phyloP scores from a whole-genome alignment of 2,113 vertebrate species.

The Arizona elegans region DNA sequence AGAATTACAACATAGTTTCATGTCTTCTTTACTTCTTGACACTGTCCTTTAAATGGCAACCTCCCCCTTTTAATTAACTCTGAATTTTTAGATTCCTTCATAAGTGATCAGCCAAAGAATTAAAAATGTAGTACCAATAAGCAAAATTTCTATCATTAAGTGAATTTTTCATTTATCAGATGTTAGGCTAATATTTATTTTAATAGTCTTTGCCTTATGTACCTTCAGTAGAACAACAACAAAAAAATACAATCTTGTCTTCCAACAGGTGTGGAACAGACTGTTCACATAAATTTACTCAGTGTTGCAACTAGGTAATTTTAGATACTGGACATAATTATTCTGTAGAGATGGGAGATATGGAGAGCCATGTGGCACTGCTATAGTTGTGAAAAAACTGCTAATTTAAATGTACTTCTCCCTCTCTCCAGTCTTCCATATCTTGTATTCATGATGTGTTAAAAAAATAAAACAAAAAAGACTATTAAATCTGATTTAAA shows the following conservation, averaged over 20 bases:
- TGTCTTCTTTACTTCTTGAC: neutral
- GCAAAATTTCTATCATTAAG: neutral
- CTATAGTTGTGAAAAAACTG: neutral
- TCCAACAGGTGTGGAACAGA: neutral
- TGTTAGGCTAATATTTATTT: conserved; percentile 26
- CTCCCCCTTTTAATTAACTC: neutral
- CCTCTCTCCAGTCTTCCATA: neutral
- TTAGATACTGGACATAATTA: neutral
- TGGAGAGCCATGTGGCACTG: neutral
- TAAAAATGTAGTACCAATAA: conserved; percentile 33
- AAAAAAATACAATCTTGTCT: neutral
- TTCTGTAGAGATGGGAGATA: neutral
- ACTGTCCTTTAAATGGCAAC: conserved; percentile 2
- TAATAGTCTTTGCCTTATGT: neutral
- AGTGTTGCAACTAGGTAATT: neutral
- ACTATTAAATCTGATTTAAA: neutral
- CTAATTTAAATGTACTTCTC: neutral
- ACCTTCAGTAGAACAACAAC: neutral
- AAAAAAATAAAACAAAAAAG: neutral
- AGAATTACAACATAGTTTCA: neutral
- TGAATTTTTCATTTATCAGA: conserved; percentile 11
- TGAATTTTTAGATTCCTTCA: neutral
- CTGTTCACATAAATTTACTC: neutral
- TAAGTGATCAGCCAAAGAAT: conserved; percentile 33
- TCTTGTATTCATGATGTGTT: neutral